Evolutionary conservation across 1,140 invertebrate genomes (phyloP), one percentile per base, ranked within the genome.

Genomic region (Aphaenogaster ashmeadi): DNA sequence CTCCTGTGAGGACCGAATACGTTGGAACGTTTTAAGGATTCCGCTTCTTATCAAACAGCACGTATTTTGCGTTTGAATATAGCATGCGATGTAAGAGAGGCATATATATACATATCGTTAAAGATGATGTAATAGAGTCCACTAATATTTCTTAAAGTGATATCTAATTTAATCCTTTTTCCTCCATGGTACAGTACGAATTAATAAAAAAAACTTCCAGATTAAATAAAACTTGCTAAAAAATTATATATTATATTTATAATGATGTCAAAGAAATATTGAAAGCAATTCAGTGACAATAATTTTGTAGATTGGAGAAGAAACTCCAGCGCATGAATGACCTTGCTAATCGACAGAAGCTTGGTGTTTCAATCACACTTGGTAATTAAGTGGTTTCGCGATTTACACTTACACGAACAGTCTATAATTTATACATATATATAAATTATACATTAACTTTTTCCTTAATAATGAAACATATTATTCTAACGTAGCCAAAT

Each of bases 261-360:
- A 83, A 83, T 74, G 1, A 83, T 74, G 6, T 38, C 6, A 67
- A 62, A 15, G 11, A 50, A 36, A 36, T 54, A 83, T 60, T 84
- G 67, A 77, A 86, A 66, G 62, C 44, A 91, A 83, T 88, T 87
- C 67, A 92, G 86, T 52, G 38, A 88, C 89, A 89, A 90, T 83
- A 89, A 89, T 94, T 91, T 93, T 93, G 75, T 94, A 93, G 93
- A 93, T 93, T 93, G 91, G 88, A 91, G 90, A 89, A 92, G 93
- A 92, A 91, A 93, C 90, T 93, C 92, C 54, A 93, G 88, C 89
- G 92, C 87, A 79, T 93, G 93, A 94, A 91, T 90, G 87, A 92
- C 79, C 79, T 87, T 88, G 71, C 85, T 87, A 87, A 87, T 78
- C 87, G 8, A 78, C 83, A 86, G 87, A 91, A 88, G 81, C 78